Evolutionary conservation across 2,888 invertebrate species (phyloP).

Genomic region (Chalcis sispes): DNA sequence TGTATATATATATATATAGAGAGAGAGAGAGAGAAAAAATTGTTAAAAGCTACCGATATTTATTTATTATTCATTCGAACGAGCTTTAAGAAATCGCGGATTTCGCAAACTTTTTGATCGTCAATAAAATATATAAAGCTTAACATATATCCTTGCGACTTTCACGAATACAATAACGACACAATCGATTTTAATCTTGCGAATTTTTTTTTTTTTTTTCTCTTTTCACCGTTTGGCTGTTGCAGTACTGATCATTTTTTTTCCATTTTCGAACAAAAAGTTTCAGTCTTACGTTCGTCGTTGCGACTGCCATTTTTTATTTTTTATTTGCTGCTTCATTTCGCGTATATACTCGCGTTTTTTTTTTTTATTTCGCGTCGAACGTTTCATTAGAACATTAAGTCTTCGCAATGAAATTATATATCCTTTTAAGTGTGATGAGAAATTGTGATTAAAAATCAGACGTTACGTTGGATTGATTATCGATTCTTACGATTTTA

Average conservation of each 20-base stretch:
- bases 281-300: slow-evolving; percentile 51
- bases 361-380: not conserved
- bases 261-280: slow-evolving; percentile 34
- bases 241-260: no score
- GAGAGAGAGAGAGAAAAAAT: no score
- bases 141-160: no score
- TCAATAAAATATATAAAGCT: no score
- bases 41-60: slow-evolving; percentile 30
- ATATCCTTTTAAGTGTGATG: not conserved
- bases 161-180: no score
- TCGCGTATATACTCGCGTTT: not conserved
- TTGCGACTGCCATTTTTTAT: slow-evolving; percentile 20
- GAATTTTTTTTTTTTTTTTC: no score
- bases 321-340: not conserved
- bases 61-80: not conserved
- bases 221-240: no score
- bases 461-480: not conserved
- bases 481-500: not conserved
- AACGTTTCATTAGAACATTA: not conserved
- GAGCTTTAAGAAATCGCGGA: no score
- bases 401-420: slow-evolving; percentile 24
- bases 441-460: not conserved
- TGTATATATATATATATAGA: no score
- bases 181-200: no score
- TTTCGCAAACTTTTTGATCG: no score